Evolutionary conservation across 2,888 invertebrate species (phyloP).

Genomic region (Habrosyne pyritoides): DNA sequence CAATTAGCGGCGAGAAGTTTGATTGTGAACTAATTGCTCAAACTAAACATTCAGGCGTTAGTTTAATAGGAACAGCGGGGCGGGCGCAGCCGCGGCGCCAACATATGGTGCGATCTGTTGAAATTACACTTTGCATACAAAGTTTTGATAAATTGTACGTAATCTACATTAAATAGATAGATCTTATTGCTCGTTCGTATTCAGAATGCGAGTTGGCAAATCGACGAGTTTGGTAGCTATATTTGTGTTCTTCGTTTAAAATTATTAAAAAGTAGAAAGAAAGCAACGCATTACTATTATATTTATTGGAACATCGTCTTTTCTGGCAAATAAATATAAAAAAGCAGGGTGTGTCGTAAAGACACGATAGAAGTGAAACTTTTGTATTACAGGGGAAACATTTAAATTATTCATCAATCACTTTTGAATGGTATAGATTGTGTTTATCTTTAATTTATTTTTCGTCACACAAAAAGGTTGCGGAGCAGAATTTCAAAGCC

Average conservation of each 20-base stretch:
- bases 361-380: too few relatives aligned
- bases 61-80: conserved; percentile 9
- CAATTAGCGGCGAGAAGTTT: conserved; percentile 46
- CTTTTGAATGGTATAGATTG: too few relatives aligned
- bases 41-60: conserved; percentile 47
- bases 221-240: background rate
- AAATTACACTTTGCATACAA: conserved; percentile 13
- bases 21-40: conserved; percentile 45
- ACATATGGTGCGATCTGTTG: conserved; percentile 31
- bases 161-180: conserved; percentile 5
- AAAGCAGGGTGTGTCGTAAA: too few relatives aligned
- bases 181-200: background rate
- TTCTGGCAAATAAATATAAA: too few relatives aligned
- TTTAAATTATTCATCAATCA: too few relatives aligned
- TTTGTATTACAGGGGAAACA: too few relatives aligned
- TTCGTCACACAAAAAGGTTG: too few relatives aligned
- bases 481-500: too few relatives aligned
- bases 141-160: conserved; percentile 9
- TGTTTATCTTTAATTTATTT: too few relatives aligned
- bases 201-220: background rate
- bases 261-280: background rate
- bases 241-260: background rate
- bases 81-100: conserved; percentile 13
- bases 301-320: too few relatives aligned
- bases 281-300: too few relatives aligned